Evolutionary conservation across 1,140 invertebrate genomes (phyloP).

Genomic region (Drosophila triauraria): DNA sequence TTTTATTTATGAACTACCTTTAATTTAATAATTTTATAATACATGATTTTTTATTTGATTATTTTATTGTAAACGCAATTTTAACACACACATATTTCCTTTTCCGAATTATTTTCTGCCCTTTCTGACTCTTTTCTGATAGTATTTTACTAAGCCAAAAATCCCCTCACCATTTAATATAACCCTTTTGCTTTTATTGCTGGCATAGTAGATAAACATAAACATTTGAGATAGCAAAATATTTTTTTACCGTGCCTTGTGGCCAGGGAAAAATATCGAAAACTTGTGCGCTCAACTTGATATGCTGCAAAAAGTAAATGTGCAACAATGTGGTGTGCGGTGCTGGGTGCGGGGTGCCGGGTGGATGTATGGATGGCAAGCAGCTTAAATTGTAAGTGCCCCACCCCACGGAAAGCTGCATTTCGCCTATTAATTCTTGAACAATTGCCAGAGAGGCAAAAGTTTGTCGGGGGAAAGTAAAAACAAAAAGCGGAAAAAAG

Average conservation of each 20-base stretch:
- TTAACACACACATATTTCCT: too few relatives aligned
- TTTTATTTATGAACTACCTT: too few relatives aligned
- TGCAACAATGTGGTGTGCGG: constrained; percentile 64
- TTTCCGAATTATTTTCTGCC: too few relatives aligned
- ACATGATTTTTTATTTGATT: too few relatives aligned
- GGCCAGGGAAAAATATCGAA: constrained; percentile 32
- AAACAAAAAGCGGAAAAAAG: background rate
- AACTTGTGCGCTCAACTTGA: constrained; percentile 42
- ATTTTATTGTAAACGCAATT: too few relatives aligned
- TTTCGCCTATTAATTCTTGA: constrained; percentile 53
- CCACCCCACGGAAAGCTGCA: constrained; percentile 37
- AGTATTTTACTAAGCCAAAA: too few relatives aligned
- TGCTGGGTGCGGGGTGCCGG: constrained; percentile 5
- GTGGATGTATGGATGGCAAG: constrained; percentile 7
- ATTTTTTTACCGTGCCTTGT: constrained; percentile 10
- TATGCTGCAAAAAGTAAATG: constrained; percentile 71
- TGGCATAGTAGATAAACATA: background rate
- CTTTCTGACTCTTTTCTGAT: too few relatives aligned
- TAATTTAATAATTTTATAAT: too few relatives aligned
- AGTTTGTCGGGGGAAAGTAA: constrained; percentile 48
- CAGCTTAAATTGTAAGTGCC: constrained; percentile 62
- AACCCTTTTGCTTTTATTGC: too few relatives aligned
- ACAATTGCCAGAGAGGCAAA: constrained; percentile 65
- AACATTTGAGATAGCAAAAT: background rate
- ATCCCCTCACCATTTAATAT: too few relatives aligned